phyloP scores from a whole-genome alignment of 2,888 invertebrate species.

The Acanthosoma haemorrhoidale region DNA sequence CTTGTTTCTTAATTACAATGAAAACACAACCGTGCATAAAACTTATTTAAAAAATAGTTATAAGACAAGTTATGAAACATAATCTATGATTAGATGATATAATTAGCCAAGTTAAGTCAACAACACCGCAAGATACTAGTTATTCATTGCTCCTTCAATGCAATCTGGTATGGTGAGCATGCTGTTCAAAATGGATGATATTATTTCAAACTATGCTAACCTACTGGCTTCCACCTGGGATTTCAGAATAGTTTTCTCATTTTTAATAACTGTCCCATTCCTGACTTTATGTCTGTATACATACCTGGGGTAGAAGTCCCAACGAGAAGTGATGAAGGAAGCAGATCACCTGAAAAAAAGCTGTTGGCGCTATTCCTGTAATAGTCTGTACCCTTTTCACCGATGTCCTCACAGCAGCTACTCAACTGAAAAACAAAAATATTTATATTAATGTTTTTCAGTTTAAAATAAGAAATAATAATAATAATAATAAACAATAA shows the following conservation, averaged over 20 bases:
- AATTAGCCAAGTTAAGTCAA: background rate
- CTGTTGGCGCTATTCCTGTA: constrained; percentile 74
- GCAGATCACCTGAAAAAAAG: constrained; percentile 65
- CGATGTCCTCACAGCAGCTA: constrained; percentile 34
- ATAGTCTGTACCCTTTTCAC: constrained; percentile 59
- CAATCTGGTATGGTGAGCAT: constrained; percentile 33
- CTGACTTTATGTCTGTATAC: background rate
- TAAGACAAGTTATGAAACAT: background rate
- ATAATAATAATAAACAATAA: too few relatives aligned
- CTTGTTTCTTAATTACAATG: background rate
- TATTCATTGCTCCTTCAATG: constrained; percentile 43
- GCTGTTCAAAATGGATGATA: background rate
- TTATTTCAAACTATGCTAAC: background rate
- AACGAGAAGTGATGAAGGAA: constrained; percentile 45
- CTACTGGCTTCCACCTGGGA: constrained; percentile 19
- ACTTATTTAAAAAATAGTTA: background rate
- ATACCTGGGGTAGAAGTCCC: constrained; percentile 44
- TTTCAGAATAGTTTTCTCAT: too few relatives aligned
- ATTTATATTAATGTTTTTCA: background rate
- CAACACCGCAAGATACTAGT: background rate
- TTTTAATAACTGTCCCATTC: background rate
- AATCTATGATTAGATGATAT: too few relatives aligned
- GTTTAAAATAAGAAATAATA: too few relatives aligned
- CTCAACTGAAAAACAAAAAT: constrained; percentile 33
- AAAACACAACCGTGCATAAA: background rate